Evolutionary conservation across 2,113 vertebrate genomes (phyloP), one percentile per base, ranked within the genome.

Genomic region (Pygoscelis adeliae): DNA sequence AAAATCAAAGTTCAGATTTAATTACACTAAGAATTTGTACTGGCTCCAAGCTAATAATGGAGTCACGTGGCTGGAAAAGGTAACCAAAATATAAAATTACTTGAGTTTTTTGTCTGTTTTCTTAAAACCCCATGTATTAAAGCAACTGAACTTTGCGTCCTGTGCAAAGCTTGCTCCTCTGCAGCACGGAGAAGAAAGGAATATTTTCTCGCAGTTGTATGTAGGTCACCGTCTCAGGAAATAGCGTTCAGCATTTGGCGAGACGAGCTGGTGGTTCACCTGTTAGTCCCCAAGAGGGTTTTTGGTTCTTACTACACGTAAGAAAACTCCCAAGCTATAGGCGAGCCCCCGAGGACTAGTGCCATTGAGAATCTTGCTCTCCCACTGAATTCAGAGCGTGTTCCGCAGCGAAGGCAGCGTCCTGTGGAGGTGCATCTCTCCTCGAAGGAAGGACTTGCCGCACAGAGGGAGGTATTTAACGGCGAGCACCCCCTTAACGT

Each of bases 401-500:
- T 18, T 61, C 67, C 22, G 2, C 34, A 6, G 1, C 0, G 6
- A 34, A 44, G 55, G 1, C 4, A 1, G 5, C 1, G 9, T 40
- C 74, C 69, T 9, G 8, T 10, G 42, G 52, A n/a, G 56, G 13
- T 8, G 20, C 27, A 1, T 10, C 40, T 40, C 22, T 23, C 58
- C 21, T 52, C 2, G 4, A 22, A 22, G 67, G 38, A 27, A 27
- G 55, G 19, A 9, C 21, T 66, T 26, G 1, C 10, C 23, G 62
- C 30, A 5, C 38, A 8, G 53, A 30, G 27, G 26, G 62, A 4
- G 7, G 21, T 12, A 10, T 22, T 34, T 16, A 13, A 18, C 0
- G 2, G 14, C 4, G 2, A 52, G 40, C 44, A 16, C 4, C 14
- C 26, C n/a, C 17, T 15, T 22, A 4, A 3, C 3, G 19, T 6